Conservation (phyloP, 2,797 vertebrate genomes). For the Champsocephalus gunnari region DNA sequence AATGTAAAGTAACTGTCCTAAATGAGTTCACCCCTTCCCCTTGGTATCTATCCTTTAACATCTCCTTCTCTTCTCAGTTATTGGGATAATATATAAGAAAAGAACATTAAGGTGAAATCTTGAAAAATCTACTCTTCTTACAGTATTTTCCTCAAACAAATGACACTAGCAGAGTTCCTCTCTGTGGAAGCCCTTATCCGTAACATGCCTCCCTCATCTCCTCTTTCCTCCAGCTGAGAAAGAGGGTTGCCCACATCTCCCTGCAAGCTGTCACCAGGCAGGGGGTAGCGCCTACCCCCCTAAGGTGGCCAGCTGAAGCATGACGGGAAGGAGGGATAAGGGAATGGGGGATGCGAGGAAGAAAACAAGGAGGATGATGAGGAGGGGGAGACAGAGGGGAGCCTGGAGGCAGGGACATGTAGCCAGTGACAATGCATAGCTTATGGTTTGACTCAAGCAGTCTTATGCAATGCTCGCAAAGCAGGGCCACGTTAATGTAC, state of each 20-base stretch:
- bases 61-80: background rate
- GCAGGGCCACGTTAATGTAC: conserved; percentile 11
- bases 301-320: conserved; percentile 65
- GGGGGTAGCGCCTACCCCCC: conserved; percentile 49
- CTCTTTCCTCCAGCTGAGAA: conserved; percentile 53
- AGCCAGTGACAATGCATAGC: conserved; percentile 55
- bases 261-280: conserved; percentile 73
- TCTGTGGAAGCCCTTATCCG: conserved; percentile 54
- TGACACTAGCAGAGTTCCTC: conserved; percentile 46
- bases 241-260: conserved; percentile 56
- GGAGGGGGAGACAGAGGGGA: conserved; percentile 43
- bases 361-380: conserved; percentile 45
- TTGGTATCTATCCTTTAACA: background rate
- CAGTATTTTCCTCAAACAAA: conserved; percentile 22
- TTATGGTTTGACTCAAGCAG: conserved; percentile 59
- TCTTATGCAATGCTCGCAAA: conserved; percentile 53
- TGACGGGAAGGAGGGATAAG: conserved; percentile 46
- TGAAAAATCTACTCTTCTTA: conserved; percentile 11
- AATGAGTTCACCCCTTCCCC: background rate
- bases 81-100: conserved; percentile 11
- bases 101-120: conserved; percentile 14
- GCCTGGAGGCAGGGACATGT: conserved; percentile 58
- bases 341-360: conserved; percentile 39
- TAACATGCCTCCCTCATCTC: conserved; percentile 40
- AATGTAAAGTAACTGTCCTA: background rate